Conservation (phyloP, 2,113 vertebrate species). For the Sciurus niger region DNA sequence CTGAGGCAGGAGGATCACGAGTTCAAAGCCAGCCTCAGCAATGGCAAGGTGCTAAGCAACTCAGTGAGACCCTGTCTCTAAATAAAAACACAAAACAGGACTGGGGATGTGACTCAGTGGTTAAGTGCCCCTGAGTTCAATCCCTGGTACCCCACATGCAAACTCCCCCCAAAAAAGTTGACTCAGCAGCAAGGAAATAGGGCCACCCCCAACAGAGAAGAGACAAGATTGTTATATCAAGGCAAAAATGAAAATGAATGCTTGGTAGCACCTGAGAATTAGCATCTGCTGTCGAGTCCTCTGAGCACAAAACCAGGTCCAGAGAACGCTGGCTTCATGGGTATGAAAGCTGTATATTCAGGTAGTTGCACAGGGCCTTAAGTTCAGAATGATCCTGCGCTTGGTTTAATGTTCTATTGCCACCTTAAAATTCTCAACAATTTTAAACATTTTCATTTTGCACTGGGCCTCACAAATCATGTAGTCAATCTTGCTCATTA, state of each 20-base stretch:
- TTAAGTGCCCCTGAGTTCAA: too few species aligned
- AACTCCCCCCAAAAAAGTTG: not conserved
- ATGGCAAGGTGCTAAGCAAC: too few species aligned
- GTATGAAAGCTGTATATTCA: not conserved
- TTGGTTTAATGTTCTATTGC: not conserved
- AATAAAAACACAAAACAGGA: too few species aligned
- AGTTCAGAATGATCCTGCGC: not conserved
- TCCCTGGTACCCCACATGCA: too few species aligned
- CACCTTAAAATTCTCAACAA: conserved; percentile 24
- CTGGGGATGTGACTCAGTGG: too few species aligned
- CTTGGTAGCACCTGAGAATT: not conserved
- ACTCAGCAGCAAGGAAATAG: not conserved
- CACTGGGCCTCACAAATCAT: not conserved
- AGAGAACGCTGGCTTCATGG: not conserved
- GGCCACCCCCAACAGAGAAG: not conserved
- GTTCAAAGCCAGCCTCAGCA: too few species aligned
- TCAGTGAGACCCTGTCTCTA: too few species aligned
- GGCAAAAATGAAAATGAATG: not conserved
- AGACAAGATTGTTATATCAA: not conserved
- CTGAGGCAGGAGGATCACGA: too few species aligned
- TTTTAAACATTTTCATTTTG: not conserved
- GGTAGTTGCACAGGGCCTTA: too few species aligned
- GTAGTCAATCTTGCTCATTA: not conserved
- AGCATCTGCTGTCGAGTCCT: not conserved
- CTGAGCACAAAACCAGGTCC: not conserved